Conservation (phyloP, 2,797 vertebrate species). For the Adelosebastes latens region DNA sequence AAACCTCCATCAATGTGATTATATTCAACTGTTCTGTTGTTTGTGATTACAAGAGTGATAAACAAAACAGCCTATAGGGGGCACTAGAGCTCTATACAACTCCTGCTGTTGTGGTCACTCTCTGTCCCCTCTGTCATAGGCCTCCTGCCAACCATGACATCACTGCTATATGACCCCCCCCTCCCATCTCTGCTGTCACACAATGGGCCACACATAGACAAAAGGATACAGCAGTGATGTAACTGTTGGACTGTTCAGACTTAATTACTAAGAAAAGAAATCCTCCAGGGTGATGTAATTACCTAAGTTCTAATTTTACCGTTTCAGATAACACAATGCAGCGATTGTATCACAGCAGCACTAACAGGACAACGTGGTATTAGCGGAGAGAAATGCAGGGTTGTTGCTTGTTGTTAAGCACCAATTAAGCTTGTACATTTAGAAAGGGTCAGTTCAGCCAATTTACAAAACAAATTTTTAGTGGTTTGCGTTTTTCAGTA, state of each 20-base stretch:
- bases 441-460: background rate
- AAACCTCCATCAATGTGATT: constrained; percentile 28
- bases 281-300: constrained; percentile 35
- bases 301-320: constrained; percentile 38
- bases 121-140: constrained; percentile 9
- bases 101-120: background rate
- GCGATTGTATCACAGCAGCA: constrained; percentile 11
- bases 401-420: background rate
- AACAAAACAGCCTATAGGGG: constrained; percentile 11
- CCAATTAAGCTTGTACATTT: background rate
- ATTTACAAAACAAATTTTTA: background rate
- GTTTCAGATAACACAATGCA: constrained; percentile 22
- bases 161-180: constrained; percentile 13
- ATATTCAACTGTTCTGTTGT: background rate
- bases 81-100: background rate
- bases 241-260: constrained; percentile 27
- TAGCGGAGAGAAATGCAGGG: background rate
- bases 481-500: background rate
- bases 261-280: constrained; percentile 41
- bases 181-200: constrained; percentile 20
- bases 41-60: background rate
- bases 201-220: constrained; percentile 38
- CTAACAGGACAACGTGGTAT: background rate
- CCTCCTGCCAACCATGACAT: constrained; percentile 52
- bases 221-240: constrained; percentile 45